Conservation (phyloP, 2,888 invertebrate species). For the Ariolimax columbianus region DNA sequence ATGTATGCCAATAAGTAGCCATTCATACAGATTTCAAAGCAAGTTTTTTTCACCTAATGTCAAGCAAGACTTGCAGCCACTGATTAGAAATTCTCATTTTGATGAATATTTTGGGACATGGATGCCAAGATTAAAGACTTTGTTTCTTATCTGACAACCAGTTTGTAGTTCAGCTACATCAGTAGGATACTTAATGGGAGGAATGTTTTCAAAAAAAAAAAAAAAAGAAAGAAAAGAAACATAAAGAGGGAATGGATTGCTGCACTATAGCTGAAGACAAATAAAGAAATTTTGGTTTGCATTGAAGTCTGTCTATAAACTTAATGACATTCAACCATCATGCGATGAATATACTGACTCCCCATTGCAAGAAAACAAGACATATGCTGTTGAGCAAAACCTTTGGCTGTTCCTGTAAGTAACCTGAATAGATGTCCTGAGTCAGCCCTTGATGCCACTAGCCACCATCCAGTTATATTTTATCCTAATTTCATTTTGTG, state of each 20-base stretch:
- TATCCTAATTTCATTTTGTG: constrained; percentile 49
- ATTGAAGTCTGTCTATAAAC: not conserved
- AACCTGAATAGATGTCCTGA: constrained; percentile 36
- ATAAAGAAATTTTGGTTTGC: constrained; percentile 12
- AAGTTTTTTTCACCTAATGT: not conserved
- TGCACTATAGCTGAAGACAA: not conserved
- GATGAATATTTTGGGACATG: not conserved
- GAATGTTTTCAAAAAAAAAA: not conserved
- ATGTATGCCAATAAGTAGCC: not conserved
- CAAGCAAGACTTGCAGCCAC: not conserved
- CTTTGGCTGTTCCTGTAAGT: constrained; percentile 33
- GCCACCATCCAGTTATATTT: constrained; percentile 45
- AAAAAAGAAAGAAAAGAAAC: not conserved
- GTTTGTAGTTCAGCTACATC: not conserved
- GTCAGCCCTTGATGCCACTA: constrained; percentile 43
- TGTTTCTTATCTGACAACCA: not conserved
- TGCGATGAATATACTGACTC: not conserved
- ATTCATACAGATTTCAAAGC: not conserved
- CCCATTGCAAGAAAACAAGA: constrained; percentile 12
- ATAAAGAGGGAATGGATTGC: not conserved
- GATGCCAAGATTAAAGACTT: not conserved
- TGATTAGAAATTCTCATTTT: not conserved
- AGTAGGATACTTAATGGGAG: not conserved
- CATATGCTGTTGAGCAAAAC: not conserved
- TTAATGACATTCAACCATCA: not conserved